Conservation (phyloP, 2,797 vertebrate species). For the Benthosema pterotum region DNA sequence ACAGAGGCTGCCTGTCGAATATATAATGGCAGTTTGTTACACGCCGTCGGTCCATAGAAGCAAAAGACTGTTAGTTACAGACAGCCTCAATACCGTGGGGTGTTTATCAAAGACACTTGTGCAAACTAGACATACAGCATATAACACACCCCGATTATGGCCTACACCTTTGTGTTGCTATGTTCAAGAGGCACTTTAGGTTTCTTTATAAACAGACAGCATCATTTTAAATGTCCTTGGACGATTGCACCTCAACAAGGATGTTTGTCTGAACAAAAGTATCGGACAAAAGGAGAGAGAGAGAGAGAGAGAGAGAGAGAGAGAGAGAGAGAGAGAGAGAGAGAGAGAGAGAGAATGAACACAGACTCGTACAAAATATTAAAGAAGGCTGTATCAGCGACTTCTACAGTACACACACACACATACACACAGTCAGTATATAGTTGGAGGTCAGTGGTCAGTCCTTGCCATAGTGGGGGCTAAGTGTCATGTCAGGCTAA, state of each 20-base stretch:
- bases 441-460: slow-evolving; percentile 80
- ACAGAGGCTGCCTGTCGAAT: too few relatives aligned
- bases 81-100: too few relatives aligned
- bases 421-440: slow-evolving; percentile 21
- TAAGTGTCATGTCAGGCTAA: slow-evolving; percentile 83
- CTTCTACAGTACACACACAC: slow-evolving; percentile 7
- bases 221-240: slow-evolving; percentile 56
- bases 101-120: slow-evolving; percentile 49
- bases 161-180: slow-evolving; percentile 53
- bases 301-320: background rate
- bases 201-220: slow-evolving; percentile 57
- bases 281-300: too few relatives aligned
- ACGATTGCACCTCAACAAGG: slow-evolving; percentile 45
- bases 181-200: slow-evolving; percentile 67
- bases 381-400: too few relatives aligned
- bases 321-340: background rate
- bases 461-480: slow-evolving; percentile 84
- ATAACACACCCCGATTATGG: too few relatives aligned
- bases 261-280: too few relatives aligned
- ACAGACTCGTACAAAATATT: background rate
- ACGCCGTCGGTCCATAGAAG: too few relatives aligned
- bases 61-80: too few relatives aligned
- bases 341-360: slow-evolving; percentile 11
- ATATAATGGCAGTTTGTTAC: too few relatives aligned
- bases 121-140: too few relatives aligned